Evolutionary conservation across 2,113 vertebrate species (phyloP).

Genomic region (Erythrolamprus reginae): DNA sequence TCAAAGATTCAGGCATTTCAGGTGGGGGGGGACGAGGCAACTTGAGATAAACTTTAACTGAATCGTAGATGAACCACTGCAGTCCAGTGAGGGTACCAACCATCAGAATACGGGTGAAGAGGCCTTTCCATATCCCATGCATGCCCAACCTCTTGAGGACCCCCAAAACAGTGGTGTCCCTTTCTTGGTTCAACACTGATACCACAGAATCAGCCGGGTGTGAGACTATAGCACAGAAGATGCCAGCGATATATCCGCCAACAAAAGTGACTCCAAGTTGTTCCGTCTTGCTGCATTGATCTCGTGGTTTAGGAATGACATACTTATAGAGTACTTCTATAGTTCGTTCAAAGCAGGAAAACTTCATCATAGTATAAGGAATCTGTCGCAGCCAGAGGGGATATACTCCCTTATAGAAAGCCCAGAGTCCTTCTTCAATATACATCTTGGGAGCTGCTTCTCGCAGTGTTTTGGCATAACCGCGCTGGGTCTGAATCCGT

Average conservation of each 20-base stretch:
- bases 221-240: slow-evolving; percentile 48
- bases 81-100: slow-evolving; percentile 39
- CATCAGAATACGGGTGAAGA: slow-evolving; percentile 31
- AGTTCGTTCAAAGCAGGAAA: slow-evolving; percentile 46
- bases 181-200: slow-evolving; percentile 44
- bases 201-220: slow-evolving; percentile 43
- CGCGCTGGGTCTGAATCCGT: slow-evolving; percentile 44
- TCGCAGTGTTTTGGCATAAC: slow-evolving; percentile 15
- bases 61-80: slow-evolving; percentile 49
- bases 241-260: slow-evolving; percentile 37
- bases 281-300: slow-evolving; percentile 39
- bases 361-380: slow-evolving; percentile 49
- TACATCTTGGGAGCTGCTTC: slow-evolving; percentile 30
- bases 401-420: slow-evolving; percentile 45
- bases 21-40: background rate
- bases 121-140: slow-evolving; percentile 29
- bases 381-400: slow-evolving; percentile 49
- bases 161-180: slow-evolving; percentile 16
- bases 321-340: slow-evolving; percentile 33
- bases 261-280: slow-evolving; percentile 51
- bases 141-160: slow-evolving; percentile 25
- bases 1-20: slow-evolving; percentile 6
- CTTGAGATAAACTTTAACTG: slow-evolving; percentile 34
- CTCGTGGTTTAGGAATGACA: slow-evolving; percentile 33
- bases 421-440: slow-evolving; percentile 47